Evolutionary conservation across 2,888 invertebrate genomes (phyloP).

Genomic region (Pantelozetes paolii): DNA sequence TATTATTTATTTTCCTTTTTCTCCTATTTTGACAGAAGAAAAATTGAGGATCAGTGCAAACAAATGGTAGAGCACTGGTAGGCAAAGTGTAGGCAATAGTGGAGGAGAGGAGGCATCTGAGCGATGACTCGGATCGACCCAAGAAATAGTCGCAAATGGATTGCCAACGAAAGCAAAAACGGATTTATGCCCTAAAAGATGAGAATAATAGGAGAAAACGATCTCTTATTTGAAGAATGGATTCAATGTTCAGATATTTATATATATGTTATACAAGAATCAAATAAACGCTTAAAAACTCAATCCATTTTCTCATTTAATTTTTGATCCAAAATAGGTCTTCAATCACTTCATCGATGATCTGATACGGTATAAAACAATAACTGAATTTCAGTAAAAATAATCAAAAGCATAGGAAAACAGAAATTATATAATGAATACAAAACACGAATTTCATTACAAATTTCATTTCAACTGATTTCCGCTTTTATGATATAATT

Average conservation of each 20-base stretch:
- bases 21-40: neutral
- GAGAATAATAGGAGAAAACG: constrained; percentile 23
- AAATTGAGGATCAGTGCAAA: no score
- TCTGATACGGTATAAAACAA: neutral
- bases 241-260: constrained; percentile 1
- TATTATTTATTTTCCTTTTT: neutral
- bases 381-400: neutral
- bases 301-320: neutral
- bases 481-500: constrained; percentile 10
- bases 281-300: neutral
- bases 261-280: neutral
- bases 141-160: constrained; percentile 28
- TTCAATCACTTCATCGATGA: neutral
- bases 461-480: neutral
- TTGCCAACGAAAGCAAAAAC: neutral
- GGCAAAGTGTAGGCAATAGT: neutral
- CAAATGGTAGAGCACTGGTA: no score
- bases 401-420: constrained; percentile 13
- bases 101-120: neutral
- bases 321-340: neutral
- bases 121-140: constrained; percentile 16
- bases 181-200: constrained; percentile 26
- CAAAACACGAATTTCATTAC: neutral
- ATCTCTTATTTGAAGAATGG: constrained; percentile 18
- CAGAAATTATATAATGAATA: constrained; percentile 3